phyloP scores from a whole-genome alignment of 2,888 invertebrate genomes.

The Caenorhabditis plicata region DNA sequence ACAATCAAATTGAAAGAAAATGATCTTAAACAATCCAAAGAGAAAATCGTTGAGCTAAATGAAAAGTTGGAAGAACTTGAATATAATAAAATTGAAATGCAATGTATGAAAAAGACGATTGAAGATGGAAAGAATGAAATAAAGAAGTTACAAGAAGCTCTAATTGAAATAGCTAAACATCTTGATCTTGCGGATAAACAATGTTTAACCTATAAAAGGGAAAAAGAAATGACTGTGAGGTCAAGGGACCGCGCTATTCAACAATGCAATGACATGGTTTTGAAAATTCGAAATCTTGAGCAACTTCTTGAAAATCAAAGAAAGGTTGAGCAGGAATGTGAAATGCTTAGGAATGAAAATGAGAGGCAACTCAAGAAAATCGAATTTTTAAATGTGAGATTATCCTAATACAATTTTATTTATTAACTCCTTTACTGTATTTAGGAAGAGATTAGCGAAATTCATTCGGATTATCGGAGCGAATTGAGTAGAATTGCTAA shows the following conservation, averaged over 20 bases:
- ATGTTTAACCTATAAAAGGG: conserved; percentile 5
- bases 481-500: conserved; percentile 30
- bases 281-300: conserved; percentile 9
- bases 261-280: conserved; percentile 23
- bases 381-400: conserved; percentile 11
- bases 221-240: conserved; percentile 13
- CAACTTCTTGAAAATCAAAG: conserved; percentile 10
- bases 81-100: conserved; percentile 4
- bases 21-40: conserved; percentile 1
- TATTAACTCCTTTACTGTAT: neutral
- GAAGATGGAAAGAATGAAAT: conserved; percentile 13
- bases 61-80: conserved; percentile 13
- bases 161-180: conserved; percentile 6
- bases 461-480: conserved; percentile 43
- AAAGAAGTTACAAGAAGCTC: conserved; percentile 4
- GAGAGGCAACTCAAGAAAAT: conserved; percentile 15
- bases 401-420: neutral
- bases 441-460: conserved; percentile 45
- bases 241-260: conserved; percentile 17
- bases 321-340: conserved; percentile 22
- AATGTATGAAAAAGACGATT: conserved; percentile 6
- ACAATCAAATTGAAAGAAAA: no score
- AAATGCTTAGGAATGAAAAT: conserved; percentile 15
- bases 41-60: conserved; percentile 3
- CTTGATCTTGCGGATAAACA: conserved; percentile 17